Evolutionary conservation across 2,888 invertebrate genomes (phyloP).

Genomic region (Caenorhabditis virilis): DNA sequence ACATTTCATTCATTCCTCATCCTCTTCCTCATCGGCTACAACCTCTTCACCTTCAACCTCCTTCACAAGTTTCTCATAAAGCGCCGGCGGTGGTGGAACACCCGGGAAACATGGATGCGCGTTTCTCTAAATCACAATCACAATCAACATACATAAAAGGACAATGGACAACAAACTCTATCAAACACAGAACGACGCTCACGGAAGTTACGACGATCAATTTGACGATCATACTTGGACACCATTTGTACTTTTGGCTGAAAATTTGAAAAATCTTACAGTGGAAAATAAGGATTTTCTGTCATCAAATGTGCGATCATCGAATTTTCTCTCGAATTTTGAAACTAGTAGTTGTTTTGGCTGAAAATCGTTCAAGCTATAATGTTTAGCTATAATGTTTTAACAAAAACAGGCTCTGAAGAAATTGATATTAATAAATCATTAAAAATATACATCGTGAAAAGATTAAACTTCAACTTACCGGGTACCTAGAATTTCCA

Average conservation of each 20-base stretch:
- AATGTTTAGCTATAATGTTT: no score
- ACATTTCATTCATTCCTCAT: constrained; percentile 15
- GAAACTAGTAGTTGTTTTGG: constrained; percentile 97
- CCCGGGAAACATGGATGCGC: constrained; percentile 67
- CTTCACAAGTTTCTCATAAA: constrained; percentile 47
- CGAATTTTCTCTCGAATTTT: constrained; percentile 95
- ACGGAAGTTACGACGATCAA: constrained; percentile 80
- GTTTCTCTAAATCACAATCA: constrained; percentile 50
- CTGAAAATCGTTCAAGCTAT: constrained; percentile 70
- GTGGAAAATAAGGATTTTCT: constrained; percentile 35
- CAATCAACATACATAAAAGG: constrained; percentile 1
- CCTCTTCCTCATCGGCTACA: constrained; percentile 44
- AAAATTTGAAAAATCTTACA: constrained; percentile 39
- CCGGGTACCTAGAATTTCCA: constrained; percentile 50
- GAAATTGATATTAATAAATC: background rate
- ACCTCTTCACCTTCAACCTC: constrained; percentile 39
- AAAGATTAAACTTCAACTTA: constrained; percentile 18
- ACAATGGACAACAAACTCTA: constrained; percentile 47
- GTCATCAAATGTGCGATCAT: constrained; percentile 76
- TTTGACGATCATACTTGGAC: constrained; percentile 97
- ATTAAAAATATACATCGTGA: no score
- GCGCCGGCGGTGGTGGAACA: constrained; percentile 62
- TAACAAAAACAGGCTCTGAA: background rate
- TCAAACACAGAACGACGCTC: constrained; percentile 66
- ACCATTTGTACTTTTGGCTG: constrained; percentile 95